Evolutionary conservation across 2,113 vertebrate genomes (phyloP).

Genomic region (Phylloscopus whistleri): DNA sequence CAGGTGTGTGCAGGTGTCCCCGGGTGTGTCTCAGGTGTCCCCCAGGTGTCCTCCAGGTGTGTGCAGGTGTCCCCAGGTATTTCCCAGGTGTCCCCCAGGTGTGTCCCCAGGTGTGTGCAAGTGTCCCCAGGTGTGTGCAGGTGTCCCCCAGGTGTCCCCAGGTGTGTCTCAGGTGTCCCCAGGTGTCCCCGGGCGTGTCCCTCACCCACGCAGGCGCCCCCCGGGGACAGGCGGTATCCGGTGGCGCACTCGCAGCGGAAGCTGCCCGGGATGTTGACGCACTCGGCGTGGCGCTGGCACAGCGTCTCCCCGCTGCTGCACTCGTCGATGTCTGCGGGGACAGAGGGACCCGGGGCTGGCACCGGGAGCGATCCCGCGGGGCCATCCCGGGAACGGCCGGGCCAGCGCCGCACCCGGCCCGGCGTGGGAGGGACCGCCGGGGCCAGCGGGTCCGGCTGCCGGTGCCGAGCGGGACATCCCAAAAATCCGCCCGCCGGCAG

Average conservation of each 20-base stretch:
- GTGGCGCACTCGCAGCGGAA: slow-evolving; percentile 87
- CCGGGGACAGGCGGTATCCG: slow-evolving; percentile 87
- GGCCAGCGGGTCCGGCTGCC: too few relatives aligned
- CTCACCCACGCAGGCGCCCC: slow-evolving; percentile 89
- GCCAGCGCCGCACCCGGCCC: too few relatives aligned
- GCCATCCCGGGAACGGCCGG: neutral
- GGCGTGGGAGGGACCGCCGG: too few relatives aligned
- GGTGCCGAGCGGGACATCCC: too few relatives aligned
- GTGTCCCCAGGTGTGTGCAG: too few relatives aligned
- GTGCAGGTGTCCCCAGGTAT: neutral
- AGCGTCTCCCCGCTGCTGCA: slow-evolving; percentile 86
- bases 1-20: neutral
- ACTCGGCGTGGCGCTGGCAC: slow-evolving; percentile 88
- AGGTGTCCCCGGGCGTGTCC: neutral
- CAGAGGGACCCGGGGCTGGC: neutral
- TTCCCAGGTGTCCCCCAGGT: too few relatives aligned
- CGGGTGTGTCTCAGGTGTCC: too few relatives aligned
- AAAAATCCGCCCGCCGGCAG: neutral
- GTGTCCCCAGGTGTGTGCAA: too few relatives aligned
- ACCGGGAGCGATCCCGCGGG: neutral
- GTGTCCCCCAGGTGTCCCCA: neutral
- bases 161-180: neutral
- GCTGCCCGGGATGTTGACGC: slow-evolving; percentile 90
- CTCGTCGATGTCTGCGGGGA: slow-evolving; percentile 85
- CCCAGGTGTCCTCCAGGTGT: neutral